Evolutionary conservation across 2,888 invertebrate genomes (phyloP).

Genomic region (Tetranychus piercei): DNA sequence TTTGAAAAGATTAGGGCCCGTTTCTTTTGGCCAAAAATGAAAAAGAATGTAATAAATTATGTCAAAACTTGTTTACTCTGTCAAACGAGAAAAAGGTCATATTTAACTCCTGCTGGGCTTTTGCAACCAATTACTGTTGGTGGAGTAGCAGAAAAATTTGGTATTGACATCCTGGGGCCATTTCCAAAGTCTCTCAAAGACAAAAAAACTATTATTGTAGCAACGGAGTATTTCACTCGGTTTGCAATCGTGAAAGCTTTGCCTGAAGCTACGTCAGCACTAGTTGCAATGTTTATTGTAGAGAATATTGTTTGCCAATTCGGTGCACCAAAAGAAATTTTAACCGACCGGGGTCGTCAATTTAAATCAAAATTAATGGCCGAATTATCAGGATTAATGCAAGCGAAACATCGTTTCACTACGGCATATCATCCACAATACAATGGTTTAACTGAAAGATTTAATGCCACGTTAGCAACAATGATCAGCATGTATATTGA

Average conservation of each 20-base stretch:
- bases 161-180: conserved; percentile 23
- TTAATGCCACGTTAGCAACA: conserved; percentile 22
- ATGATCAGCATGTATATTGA: conserved; percentile 24
- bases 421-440: conserved; percentile 23
- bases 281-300: conserved; percentile 22
- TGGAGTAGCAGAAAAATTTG: too few species aligned
- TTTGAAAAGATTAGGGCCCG: not conserved
- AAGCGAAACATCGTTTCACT: conserved; percentile 21
- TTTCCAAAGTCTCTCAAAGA: conserved; percentile 19
- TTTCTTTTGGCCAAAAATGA: too few species aligned
- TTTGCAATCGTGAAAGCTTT: conserved; percentile 23
- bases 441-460: conserved; percentile 27
- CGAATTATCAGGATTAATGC: not conserved
- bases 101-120: too few species aligned
- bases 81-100: too few species aligned
- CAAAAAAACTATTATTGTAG: conserved; percentile 24
- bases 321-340: conserved; percentile 23
- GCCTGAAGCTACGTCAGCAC: conserved; percentile 20
- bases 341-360: conserved; percentile 24
- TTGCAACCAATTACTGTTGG: too few species aligned
- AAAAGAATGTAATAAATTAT: too few species aligned
- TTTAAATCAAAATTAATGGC: too few species aligned
- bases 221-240: conserved; percentile 22
- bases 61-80: too few species aligned
- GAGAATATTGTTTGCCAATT: conserved; percentile 24